A percentile compares a stretch with the other conserved stretches of the same genome.
These are phyloP conservation scores for Troides aeacus DNA, from an alignment of 2,888 invertebrate species.

Conservation along the genomic window DNA sequence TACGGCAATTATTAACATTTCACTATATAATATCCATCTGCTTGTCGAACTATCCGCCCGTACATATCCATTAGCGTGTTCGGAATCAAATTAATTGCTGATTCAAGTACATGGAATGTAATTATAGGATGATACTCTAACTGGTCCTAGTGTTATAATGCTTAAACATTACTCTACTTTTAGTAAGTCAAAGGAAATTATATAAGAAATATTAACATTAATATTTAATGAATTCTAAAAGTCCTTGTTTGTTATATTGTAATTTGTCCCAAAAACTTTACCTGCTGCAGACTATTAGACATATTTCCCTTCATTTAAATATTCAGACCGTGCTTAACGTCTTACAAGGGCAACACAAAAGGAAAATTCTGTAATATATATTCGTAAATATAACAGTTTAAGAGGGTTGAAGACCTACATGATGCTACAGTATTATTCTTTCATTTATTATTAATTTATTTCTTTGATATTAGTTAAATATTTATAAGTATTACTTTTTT, in stretches of 20 bases:
- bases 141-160: conserved; percentile 33
- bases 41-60: conserved; percentile 18
- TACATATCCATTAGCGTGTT: conserved; percentile 31
- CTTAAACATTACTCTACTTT: conserved; percentile 41
- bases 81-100: conserved; percentile 41
- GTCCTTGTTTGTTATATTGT: conserved; percentile 7
- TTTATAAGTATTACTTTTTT: too few relatives aligned
- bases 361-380: conserved; percentile 22
- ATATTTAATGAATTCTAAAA: too few relatives aligned
- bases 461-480: too few relatives aligned
- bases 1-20: conserved; percentile 28
- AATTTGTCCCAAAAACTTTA: conserved; percentile 7
- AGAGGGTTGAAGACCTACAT: not conserved
- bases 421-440: not conserved
- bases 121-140: conserved; percentile 48
- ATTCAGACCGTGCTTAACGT: conserved; percentile 20
- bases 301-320: conserved; percentile 26
- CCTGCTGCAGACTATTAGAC: conserved; percentile 17
- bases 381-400: conserved; percentile 5
- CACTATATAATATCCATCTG: conserved; percentile 22
- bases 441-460: too few relatives aligned
- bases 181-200: not conserved
- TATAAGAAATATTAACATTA: not conserved
- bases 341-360: conserved; percentile 12
- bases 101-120: conserved; percentile 47